Percentiles rank a stretch among this genome's conserved stretches.
phyloP scores from a whole-genome alignment of 2,888 invertebrate species.

The Euplagia quadripunctaria region DNA sequence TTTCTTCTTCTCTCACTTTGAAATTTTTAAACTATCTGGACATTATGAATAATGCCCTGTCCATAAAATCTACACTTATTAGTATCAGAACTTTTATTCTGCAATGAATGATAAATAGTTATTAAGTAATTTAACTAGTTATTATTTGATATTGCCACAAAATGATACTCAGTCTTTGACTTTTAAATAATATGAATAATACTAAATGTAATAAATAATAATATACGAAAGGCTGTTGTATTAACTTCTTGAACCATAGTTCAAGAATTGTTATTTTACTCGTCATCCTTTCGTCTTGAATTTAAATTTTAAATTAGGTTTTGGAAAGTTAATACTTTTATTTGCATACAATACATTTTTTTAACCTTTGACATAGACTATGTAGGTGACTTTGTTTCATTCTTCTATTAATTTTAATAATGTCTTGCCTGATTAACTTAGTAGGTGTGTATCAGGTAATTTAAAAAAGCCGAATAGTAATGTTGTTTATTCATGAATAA shows the following conservation, averaged over 20 bases:
- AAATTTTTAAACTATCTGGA: too few relatives aligned
- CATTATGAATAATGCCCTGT: too few relatives aligned
- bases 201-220: background rate
- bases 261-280: slow-evolving; percentile 1
- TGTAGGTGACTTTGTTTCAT: background rate
- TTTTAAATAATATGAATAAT: too few relatives aligned
- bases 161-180: too few relatives aligned
- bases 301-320: slow-evolving; percentile 22
- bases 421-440: background rate
- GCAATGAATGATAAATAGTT: too few relatives aligned
- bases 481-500: background rate
- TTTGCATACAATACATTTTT: slow-evolving; percentile 47
- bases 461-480: too few relatives aligned
- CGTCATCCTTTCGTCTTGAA: background rate
- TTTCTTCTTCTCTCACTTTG: too few relatives aligned
- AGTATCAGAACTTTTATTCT: too few relatives aligned
- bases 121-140: too few relatives aligned
- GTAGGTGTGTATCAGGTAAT: background rate
- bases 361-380: slow-evolving; percentile 34
- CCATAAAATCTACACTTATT: too few relatives aligned
- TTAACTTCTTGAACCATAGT: slow-evolving; percentile 1
- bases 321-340: slow-evolving; percentile 26
- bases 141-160: too few relatives aligned
- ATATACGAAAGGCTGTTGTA: background rate
- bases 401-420: background rate